phyloP scores from a whole-genome alignment of 37 sponge, comb jelly and placozoan species.

The Aphrocallistes beatrix region DNA sequence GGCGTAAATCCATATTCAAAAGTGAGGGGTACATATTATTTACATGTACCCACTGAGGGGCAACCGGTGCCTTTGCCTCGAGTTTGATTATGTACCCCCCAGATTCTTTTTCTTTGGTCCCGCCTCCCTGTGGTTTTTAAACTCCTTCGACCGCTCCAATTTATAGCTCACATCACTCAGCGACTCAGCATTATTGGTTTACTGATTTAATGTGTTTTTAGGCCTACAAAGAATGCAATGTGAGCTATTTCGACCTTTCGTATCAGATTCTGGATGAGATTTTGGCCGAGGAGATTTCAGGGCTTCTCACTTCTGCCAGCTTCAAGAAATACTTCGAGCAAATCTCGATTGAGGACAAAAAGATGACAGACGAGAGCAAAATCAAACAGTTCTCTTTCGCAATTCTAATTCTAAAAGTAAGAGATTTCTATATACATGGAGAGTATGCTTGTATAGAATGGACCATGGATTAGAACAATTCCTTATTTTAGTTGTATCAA shows the following conservation, averaged over 20 bases:
- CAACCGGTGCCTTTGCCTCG: no score
- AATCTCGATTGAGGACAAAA: neutral
- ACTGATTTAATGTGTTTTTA: neutral
- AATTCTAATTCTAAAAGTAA: neutral
- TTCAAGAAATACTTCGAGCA: neutral
- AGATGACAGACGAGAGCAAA: neutral
- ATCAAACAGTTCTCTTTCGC: neutral
- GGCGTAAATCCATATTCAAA: no score
- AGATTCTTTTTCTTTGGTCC: no score
- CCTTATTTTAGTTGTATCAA: neutral
- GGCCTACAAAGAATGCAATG: neutral
- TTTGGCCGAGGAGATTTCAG: neutral
- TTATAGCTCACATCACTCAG: no score
- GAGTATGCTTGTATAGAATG: no score
- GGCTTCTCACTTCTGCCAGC: neutral
- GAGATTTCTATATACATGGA: neutral
- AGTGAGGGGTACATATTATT: no score
- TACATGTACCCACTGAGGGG: no score
- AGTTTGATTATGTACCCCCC: no score
- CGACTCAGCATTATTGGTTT: no score
- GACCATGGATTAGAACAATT: neutral
- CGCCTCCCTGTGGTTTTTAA: no score
- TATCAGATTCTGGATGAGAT: neutral
- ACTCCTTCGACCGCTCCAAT: no score
- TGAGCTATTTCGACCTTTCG: neutral